Base-by-base conservation (phyloP, 2,888 invertebrate species). In the Vandiemenella viatica region DNA sequence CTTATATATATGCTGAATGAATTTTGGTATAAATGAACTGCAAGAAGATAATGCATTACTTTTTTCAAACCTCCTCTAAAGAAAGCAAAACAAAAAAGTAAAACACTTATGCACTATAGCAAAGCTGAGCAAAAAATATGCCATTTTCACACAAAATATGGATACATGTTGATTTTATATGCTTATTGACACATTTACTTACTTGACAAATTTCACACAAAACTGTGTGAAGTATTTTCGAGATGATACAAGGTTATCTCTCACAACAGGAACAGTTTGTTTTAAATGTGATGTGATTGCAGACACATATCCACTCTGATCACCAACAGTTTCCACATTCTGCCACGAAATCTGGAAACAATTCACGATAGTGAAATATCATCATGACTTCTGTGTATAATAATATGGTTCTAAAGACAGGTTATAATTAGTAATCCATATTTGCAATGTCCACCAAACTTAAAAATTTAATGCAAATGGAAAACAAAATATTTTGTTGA, bases 161-260 rank as follows among this genome's bases (percentile, higher is more conserved):
- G n/a, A n/a, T n/a, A n/a, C n/a, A n/a, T n/a, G n/a, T n/a, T n/a
- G n/a, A n/a, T n/a, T n/a, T n/a, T n/a, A n/a, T n/a, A n/a, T n/a
- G n/a, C n/a, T n/a, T n/a, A n/a, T n/a, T n/a, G n/a, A n/a, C n/a
- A n/a, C n/a, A n/a, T n/a, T n/a, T n/a, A 62, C 65, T 62, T 66
- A 79, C 73, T 76, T 92, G 1, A 88, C 93, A 69, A 97, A 96
- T 61, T 95, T 85, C 18, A 93, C 85, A 63, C 97, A 98, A 63
- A 97, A 88, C 62, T 98, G 95, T 0, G 95, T 96, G 68, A 96
- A 98, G 64, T 97, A 97, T 69, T 97, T 97, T 45, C 95, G 73
- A 0, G 95, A 92, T 0, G 89, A 85, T 0, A 88, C 77, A 3
- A 98, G 71, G 60, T 88, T 85, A 63, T 95, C 93, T 46, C 97